These are phyloP conservation scores for Escarpia spicata DNA, from an alignment of 2,888 invertebrate genomes.

Conservation along the genomic window DNA sequence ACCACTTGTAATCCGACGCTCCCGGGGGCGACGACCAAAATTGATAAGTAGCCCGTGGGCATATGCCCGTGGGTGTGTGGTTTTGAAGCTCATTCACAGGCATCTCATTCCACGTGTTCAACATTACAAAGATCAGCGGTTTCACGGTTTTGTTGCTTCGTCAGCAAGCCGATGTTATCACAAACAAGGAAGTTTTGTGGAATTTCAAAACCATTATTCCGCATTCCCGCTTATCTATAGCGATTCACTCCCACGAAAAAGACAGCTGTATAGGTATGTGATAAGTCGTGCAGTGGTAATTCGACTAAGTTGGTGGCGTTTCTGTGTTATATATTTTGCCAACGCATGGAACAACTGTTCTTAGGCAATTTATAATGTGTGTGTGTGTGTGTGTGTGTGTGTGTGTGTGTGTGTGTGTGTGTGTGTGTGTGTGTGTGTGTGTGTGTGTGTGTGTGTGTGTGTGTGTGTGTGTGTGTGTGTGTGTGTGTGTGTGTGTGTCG, in stretches of 20 bases:
- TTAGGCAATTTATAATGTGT: not conserved
- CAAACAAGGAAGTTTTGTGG: not conserved
- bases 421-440: too few species aligned
- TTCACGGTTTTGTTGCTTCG: not conserved
- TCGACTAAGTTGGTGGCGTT: not conserved
- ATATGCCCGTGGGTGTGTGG: too few species aligned
- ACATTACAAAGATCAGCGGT: not conserved
- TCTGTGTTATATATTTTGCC: not conserved
- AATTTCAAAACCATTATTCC: not conserved
- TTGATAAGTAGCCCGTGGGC: too few species aligned
- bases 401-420: too few species aligned
- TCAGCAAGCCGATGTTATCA: not conserved
- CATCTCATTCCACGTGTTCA: too few species aligned
- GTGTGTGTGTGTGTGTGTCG: too few species aligned
- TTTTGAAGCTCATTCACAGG: too few species aligned
- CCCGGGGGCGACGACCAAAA: too few species aligned
- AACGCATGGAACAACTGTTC: not conserved
- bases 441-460: too few species aligned
- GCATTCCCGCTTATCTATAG: not conserved
- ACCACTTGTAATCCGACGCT: too few species aligned
- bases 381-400: too few species aligned
- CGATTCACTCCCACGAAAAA: not conserved
- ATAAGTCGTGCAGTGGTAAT: not conserved
- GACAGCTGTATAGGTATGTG: not conserved
- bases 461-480: too few species aligned